Evolutionary conservation across 1,140 invertebrate species (phyloP).

Genomic region (Eriosoma lanigerum): DNA sequence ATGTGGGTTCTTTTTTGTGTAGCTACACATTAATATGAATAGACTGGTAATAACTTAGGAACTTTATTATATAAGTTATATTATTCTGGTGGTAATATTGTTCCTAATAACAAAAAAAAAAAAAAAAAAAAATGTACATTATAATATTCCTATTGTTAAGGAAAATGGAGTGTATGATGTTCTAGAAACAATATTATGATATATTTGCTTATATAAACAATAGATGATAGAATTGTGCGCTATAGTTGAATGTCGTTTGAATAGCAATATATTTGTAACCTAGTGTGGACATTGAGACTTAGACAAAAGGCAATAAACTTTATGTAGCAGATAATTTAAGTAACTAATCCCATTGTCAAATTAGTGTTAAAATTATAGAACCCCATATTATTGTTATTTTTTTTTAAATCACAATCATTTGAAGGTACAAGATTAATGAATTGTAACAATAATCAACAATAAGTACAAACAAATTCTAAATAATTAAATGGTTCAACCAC

Average conservation of each 20-base stretch:
- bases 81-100: constrained; percentile 45
- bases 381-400: constrained; percentile 1
- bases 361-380: constrained; percentile 9
- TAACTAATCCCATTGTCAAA: constrained; percentile 13
- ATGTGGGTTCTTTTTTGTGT: constrained; percentile 26
- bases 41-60: constrained; percentile 18
- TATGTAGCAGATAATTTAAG: constrained; percentile 9
- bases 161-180: constrained; percentile 4
- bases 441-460: constrained; percentile 28
- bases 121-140: not conserved
- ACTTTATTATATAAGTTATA: constrained; percentile 13
- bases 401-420: constrained; percentile 33
- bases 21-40: constrained; percentile 25
- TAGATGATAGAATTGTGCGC: constrained; percentile 18
- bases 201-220: constrained; percentile 27
- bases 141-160: constrained; percentile 30
- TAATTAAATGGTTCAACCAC: constrained; percentile 27
- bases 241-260: constrained; percentile 24
- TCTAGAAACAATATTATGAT: constrained; percentile 45
- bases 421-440: constrained; percentile 11
- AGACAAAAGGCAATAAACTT: constrained; percentile 49
- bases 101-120: constrained; percentile 28
- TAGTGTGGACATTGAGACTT: constrained; percentile 40
- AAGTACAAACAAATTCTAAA: constrained; percentile 51
- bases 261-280: constrained; percentile 33